These are phyloP conservation scores for Microctenopoma lineatum DNA, from an alignment of 2,797 vertebrate species.

Conservation along the genomic window DNA sequence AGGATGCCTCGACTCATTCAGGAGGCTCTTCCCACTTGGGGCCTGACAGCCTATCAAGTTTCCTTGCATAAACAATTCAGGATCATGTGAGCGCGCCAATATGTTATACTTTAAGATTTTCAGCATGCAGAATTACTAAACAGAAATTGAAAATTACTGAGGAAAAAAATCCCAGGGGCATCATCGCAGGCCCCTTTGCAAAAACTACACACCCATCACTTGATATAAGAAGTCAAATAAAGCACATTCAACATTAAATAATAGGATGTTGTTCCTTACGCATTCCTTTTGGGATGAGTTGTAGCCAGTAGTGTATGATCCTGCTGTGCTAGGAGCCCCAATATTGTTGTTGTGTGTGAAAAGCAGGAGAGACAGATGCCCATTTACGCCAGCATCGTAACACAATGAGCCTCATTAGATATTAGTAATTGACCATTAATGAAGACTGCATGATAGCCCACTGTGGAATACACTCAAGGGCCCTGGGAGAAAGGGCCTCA, in stretches of 20 bases:
- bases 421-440: slow-evolving; percentile 98
- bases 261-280: slow-evolving; percentile 37
- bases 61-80: slow-evolving; percentile 82
- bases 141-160: slow-evolving; percentile 70
- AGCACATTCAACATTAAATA: slow-evolving; percentile 70
- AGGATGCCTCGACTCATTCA: slow-evolving; percentile 79
- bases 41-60: slow-evolving; percentile 86
- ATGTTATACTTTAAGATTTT: slow-evolving; percentile 83
- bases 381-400: slow-evolving; percentile 74
- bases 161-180: slow-evolving; percentile 71
- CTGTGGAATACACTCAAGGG: slow-evolving; percentile 82
- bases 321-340: slow-evolving; percentile 22
- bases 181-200: slow-evolving; percentile 49
- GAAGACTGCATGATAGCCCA: slow-evolving; percentile 87
- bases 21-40: slow-evolving; percentile 76
- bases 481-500: slow-evolving; percentile 74
- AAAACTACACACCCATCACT: slow-evolving; percentile 47
- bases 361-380: slow-evolving; percentile 77
- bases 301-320: slow-evolving; percentile 21
- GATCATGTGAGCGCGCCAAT: slow-evolving; percentile 79
- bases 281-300: slow-evolving; percentile 5
- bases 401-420: slow-evolving; percentile 90
- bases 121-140: slow-evolving; percentile 74
- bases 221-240: slow-evolving; percentile 66
- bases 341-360: slow-evolving; percentile 43